Conservation (phyloP, 2,797 vertebrate species). For the Rhyacichthys aspro region DNA sequence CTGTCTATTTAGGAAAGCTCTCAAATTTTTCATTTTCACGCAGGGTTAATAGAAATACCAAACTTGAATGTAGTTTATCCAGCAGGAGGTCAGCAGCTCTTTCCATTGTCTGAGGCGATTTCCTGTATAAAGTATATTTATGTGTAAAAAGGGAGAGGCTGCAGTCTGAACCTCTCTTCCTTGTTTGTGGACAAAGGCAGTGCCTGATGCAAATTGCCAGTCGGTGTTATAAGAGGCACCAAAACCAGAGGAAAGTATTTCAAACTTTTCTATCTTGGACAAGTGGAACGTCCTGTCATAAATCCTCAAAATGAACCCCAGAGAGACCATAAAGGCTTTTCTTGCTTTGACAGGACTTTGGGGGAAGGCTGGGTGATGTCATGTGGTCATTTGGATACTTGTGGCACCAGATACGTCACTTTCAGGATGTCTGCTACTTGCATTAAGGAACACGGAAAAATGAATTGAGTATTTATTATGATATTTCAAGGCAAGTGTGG, state of each 20-base stretch:
- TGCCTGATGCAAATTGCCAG: conserved; percentile 30
- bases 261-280: conserved; percentile 11
- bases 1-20: not conserved
- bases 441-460: conserved; percentile 21
- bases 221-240: conserved; percentile 14
- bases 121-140: conserved; percentile 8
- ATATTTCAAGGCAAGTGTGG: too few relatives aligned
- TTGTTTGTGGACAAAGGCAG: conserved; percentile 50
- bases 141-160: conserved; percentile 33
- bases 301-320: conserved; percentile 20
- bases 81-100: not conserved
- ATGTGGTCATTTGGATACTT: conserved; percentile 58
- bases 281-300: conserved; percentile 29
- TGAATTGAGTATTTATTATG: too few relatives aligned
- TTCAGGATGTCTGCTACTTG: conserved; percentile 57
- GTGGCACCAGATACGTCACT: conserved; percentile 48
- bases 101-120: conserved; percentile 14
- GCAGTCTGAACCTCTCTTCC: conserved; percentile 26
- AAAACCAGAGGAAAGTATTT: conserved; percentile 45
- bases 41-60: not conserved
- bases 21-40: not conserved
- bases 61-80: not conserved
- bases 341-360: conserved; percentile 17
- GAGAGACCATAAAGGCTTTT: conserved; percentile 1
- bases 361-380: conserved; percentile 52